Percentiles rank a stretch among this genome's conserved stretches.
phyloP scores from a whole-genome alignment of 2,797 vertebrate genomes.

The Antrozous pallidus region DNA sequence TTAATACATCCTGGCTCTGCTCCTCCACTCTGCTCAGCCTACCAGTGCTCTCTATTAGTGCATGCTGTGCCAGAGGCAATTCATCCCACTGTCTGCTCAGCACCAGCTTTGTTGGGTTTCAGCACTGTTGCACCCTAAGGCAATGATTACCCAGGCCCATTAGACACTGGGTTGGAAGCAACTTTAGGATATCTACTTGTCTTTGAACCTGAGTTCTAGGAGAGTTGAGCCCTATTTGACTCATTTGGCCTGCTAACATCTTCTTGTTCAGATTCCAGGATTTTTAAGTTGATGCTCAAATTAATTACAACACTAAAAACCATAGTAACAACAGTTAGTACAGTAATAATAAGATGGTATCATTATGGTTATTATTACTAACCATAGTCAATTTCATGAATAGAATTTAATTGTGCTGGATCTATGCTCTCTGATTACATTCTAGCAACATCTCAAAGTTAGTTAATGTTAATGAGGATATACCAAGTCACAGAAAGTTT shows the following conservation, averaged over 20 bases:
- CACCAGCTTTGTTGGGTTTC: slow-evolving; percentile 72
- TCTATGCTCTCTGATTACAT: background rate
- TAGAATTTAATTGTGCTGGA: background rate
- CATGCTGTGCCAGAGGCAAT: slow-evolving; percentile 60
- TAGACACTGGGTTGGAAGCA: slow-evolving; percentile 53
- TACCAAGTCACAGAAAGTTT: slow-evolving; percentile 31
- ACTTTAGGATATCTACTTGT: background rate
- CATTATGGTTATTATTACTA: background rate
- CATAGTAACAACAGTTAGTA: background rate
- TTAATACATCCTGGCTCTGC: slow-evolving; percentile 68
- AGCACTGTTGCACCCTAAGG: slow-evolving; percentile 69
- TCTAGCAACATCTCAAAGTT: background rate
- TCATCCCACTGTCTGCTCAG: slow-evolving; percentile 56
- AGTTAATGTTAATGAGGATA: background rate
- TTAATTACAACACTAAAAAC: slow-evolving; percentile 1
- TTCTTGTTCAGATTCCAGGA: background rate
- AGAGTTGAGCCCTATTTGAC: background rate
- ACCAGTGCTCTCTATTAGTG: slow-evolving; percentile 21
- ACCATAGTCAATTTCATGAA: background rate
- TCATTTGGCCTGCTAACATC: background rate
- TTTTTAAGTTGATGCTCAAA: background rate
- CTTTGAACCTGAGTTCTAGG: background rate
- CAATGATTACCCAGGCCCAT: slow-evolving; percentile 56
- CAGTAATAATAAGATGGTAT: background rate
- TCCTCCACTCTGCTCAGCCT: background rate